Conservation (phyloP, 2,113 vertebrate genomes). For the Canis aureus region DNA sequence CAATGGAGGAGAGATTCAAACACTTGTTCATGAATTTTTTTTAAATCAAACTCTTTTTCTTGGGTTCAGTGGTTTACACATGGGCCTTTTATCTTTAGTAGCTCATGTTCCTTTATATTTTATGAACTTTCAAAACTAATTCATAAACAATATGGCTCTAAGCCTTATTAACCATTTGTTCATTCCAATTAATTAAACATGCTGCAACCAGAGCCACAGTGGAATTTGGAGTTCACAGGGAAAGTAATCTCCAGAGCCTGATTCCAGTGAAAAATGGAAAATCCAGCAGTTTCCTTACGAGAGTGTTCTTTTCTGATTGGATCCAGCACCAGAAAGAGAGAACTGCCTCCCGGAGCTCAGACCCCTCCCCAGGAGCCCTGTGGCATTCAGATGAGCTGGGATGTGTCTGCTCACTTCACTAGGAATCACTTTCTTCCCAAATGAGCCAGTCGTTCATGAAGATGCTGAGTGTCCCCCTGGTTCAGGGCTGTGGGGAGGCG, state of each 20-base stretch:
- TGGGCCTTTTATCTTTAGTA: not conserved
- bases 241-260: not conserved
- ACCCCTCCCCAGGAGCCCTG: not conserved
- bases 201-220: not conserved
- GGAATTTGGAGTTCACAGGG: not conserved
- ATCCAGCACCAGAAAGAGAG: not conserved
- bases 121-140: not conserved
- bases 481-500: rapidly evolving
- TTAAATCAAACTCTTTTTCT: not conserved
- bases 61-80: not conserved
- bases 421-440: not conserved
- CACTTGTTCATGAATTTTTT: not conserved
- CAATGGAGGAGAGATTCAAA: not conserved
- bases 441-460: rapidly evolving
- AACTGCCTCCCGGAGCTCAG: no score
- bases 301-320: not conserved
- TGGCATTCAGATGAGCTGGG: not conserved
- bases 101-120: not conserved
- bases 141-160: not conserved
- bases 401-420: not conserved
- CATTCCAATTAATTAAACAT: not conserved
- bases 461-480: not conserved
- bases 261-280: not conserved
- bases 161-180: not conserved
- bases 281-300: not conserved